Evolutionary conservation across 23 tunicate species (phyloP), one percentile per base, ranked within the genome.

Genomic region (Trididemnum miniatum): DNA sequence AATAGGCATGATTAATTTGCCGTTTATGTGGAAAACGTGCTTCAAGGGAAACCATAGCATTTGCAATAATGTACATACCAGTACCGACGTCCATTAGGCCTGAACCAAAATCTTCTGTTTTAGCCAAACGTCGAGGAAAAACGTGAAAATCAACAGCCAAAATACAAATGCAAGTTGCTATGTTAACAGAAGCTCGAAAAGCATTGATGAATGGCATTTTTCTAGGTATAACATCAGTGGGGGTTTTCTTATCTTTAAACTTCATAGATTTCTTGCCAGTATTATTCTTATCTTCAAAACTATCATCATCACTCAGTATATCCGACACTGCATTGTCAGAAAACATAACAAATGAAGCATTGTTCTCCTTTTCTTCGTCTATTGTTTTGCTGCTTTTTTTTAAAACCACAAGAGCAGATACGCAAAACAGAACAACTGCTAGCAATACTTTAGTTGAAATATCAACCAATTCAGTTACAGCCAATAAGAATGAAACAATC

Each of bases 111-210:
- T 64, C 63, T 80, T 93, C 98, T 31, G 84, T 64, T 84, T 93
- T 93, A 35, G 98, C 98, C 50, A 93, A 84, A 38, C 87, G 71
- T 38, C 93, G 63, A 20, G 98, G 98, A 82, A 93, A 93, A 36
- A 88, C 71, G 74, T 88, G 62, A 65, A 93, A 93, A 73, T 93
- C 98, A 49, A 93, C 98, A 31, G 98, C 98, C 20, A 93, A 65
- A 15, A 93, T 93, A 38, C 94, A 84, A 0, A 93, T 80, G 26
- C 90, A 85, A 1, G 88, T 78, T 20, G 78, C 83, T 34, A 88
- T 66, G 72, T 51, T 82, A 9, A 84, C 77, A 71, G 26, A 65
- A 1, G 76, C 73, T 38, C 87, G 80, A 74, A 88, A 84, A 18
- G 74, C 28, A 0, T 84, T 65, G 0, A 93, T 24, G 62, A 88